Evolutionary conservation across 2,888 invertebrate genomes (phyloP), one percentile per base, ranked within the genome.

Genomic region (Poecilus cupreus): DNA sequence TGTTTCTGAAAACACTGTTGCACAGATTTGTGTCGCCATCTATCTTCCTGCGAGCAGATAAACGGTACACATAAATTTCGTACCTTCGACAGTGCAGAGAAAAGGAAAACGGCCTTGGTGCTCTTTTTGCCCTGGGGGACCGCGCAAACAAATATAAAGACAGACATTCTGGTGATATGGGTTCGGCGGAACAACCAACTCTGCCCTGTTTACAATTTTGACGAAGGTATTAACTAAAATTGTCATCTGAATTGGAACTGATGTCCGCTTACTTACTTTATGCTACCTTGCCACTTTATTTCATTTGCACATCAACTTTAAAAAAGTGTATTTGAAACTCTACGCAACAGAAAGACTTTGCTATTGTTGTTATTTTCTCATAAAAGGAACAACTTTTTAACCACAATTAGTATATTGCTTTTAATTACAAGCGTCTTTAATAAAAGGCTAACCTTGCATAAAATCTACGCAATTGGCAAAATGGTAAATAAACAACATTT

Each of bases 1-100:
- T 81, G 81, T 81, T 81, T 81, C 81, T 75, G 81, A 81, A 80
- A 80, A 81, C 81, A 81, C 75, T 81, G 81, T 81, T 81, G 81
- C 81, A 64, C 81, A 81, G 81, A 81, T 81, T 81, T 81, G 81
- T 81, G 81, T 81, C 81, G 81, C 75, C 75, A 75, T 81, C 37
- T 46, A 75, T 81, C 81, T 81, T 81, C 57, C 32, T 24, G 43
- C 46, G 60, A 26, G 32, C 57, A 80, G 80, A 80, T 80, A 81
- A 81, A 81, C 75, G 75, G 26, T 81, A 75, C 81, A 81, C 81
- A 81, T 81, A 81, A 81, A 81, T 81, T 81, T 64, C 46, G 26
- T 22, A 81, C 74, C 81, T 75, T 81, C 81, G 81, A 81, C 81
- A 81, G 22, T 46, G 32, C 49, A 75, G 39, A 68, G 68, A 46